A percentile compares a stretch with the other conserved stretches of the same genome.
Conservation (phyloP, 2,113 vertebrate species). For the human region DNA sequence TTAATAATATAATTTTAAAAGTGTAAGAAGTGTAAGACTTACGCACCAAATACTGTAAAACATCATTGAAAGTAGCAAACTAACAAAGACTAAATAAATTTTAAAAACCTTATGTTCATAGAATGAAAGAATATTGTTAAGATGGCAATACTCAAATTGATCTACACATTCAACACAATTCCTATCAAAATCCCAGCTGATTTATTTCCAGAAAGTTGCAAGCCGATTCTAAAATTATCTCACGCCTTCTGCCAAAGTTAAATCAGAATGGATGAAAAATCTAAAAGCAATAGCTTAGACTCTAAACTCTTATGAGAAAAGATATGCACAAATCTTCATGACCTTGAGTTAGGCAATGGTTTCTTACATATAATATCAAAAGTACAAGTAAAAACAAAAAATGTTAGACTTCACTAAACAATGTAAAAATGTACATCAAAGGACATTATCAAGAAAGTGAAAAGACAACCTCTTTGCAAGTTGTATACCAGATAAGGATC, state of each 20-base stretch:
- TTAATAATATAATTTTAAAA: neutral
- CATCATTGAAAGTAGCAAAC: neutral
- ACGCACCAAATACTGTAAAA: neutral
- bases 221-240: neutral
- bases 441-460: too few species aligned
- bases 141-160: neutral
- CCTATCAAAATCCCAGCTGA: neutral
- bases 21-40: neutral
- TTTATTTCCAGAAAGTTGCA: neutral
- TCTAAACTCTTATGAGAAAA: neutral
- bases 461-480: too few species aligned
- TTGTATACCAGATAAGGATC: too few species aligned
- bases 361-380: neutral
- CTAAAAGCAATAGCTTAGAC: neutral
- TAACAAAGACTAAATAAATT: neutral
- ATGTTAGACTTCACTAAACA: neutral
- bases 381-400: neutral
- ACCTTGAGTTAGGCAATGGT: neutral
- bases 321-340: neutral
- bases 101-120: neutral
- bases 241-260: neutral
- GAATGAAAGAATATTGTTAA: neutral
- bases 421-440: neutral
- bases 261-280: neutral
- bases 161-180: neutral